Conservation (phyloP, 2,797 vertebrate species). For the Coluber constrictor region DNA sequence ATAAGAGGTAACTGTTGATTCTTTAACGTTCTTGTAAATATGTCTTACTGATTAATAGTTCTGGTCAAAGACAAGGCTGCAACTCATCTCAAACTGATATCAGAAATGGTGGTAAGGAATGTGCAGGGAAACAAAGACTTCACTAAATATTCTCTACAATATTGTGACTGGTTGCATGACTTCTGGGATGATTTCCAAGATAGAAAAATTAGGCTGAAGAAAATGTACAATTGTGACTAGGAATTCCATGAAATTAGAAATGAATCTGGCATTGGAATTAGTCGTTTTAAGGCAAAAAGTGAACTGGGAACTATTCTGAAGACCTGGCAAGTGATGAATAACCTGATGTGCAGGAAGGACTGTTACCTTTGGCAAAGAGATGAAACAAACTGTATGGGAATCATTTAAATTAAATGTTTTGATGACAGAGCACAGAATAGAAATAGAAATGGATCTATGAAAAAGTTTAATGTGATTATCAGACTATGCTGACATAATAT, state of each 20-base stretch:
- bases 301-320: constrained; percentile 31
- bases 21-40: neutral
- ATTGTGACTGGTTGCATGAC: neutral
- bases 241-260: constrained; percentile 46
- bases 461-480: constrained; percentile 30
- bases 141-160: neutral
- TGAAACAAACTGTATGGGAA: constrained; percentile 45
- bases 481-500: constrained; percentile 6
- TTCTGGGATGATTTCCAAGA: constrained; percentile 36
- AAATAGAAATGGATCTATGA: constrained; percentile 32
- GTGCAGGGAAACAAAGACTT: neutral
- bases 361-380: constrained; percentile 41
- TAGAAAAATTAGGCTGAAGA: constrained; percentile 22
- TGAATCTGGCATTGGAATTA: constrained; percentile 46
- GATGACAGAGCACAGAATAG: constrained; percentile 27
- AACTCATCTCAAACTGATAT: neutral
- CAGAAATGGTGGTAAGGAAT: neutral
- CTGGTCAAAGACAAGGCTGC: neutral
- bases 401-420: constrained; percentile 43
- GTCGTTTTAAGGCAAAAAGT: constrained; percentile 39
- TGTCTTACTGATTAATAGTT: neutral
- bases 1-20: neutral
- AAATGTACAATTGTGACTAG: constrained; percentile 30
- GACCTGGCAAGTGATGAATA: constrained; percentile 43
- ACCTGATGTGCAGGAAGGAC: constrained; percentile 22